These are phyloP conservation scores for Trypoxylon attenuatum DNA, from an alignment of 2,888 invertebrate genomes.

Conservation along the genomic window DNA sequence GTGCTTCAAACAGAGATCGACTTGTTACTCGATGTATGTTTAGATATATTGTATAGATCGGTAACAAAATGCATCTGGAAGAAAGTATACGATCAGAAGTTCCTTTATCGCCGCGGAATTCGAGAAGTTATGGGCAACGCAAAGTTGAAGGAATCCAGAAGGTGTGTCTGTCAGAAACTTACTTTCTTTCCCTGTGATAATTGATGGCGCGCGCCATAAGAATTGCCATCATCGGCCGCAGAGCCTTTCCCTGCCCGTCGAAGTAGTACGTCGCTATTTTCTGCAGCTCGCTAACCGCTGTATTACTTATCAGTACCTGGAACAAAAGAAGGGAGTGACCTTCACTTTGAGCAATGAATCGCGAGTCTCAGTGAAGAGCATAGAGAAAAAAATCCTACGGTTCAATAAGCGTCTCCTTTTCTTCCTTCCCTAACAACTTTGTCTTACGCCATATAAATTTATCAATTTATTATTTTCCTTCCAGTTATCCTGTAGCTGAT, in stretches of 20 bases:
- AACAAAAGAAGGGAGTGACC: conserved; percentile 43
- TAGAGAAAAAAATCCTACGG: too few species aligned
- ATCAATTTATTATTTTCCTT: too few species aligned
- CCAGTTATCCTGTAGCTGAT: too few species aligned
- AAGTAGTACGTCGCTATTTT: conserved; percentile 98
- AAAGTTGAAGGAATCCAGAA: conserved; percentile 31
- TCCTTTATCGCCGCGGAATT: background rate
- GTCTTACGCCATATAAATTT: too few species aligned
- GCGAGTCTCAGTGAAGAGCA: too few species aligned
- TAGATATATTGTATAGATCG: too few species aligned
- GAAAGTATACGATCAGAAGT: background rate
- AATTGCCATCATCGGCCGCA: conserved; percentile 95
- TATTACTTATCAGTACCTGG: conserved; percentile 85
- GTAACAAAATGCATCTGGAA: too few species aligned
- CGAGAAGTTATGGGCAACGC: conserved; percentile 5
- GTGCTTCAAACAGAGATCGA: too few species aligned
- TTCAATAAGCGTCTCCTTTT: too few species aligned
- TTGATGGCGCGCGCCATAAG: conserved; percentile 96
- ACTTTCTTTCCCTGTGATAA: conserved; percentile 92
- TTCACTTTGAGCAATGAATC: conserved; percentile 29
- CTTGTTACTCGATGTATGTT: too few species aligned
- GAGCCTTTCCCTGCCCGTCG: conserved; percentile 97
- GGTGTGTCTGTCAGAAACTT: conserved; percentile 62
- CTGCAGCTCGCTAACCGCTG: conserved; percentile 88
- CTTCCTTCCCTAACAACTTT: too few species aligned